Base-by-base conservation (phyloP, 2,888 invertebrate genomes). In the Mythimna albipuncta region DNA sequence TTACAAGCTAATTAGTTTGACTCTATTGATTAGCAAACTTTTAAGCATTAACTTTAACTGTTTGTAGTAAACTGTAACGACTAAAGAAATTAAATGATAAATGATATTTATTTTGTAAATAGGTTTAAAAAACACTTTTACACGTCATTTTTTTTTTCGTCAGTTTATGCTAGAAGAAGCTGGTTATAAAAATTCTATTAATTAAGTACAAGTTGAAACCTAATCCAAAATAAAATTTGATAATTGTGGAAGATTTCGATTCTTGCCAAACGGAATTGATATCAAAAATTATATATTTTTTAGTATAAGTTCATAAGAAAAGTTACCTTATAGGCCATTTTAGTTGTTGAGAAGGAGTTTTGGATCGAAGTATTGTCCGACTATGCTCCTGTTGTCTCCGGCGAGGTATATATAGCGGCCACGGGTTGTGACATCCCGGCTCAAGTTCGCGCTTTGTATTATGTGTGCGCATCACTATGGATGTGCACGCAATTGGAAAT, bases 401-500 rank as follows among this genome's bases (percentile, higher is more conserved):
- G 57, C 91, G 84, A 84, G 84, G 93, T 94, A 95, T 96, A 94
- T 96, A 96, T 96, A 95, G 85, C 73, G 85, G 83, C 79, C 69
- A 82, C 74, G 74, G 87, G 91, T 95, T 95, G 96, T 93, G 95
- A 93, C 94, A 93, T 71, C 75, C 88, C 86, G 72, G 72, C 84
- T 91, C 94, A 94, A 94, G 94, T 92, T 91, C 92, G 89, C 90
- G 90, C 89, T 95, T 94, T 93, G 95, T 94, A 95, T 95, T 94
- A 90, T 93, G 84, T 86, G 82, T 88, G 90, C 91, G 94, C 93
- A 92, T 93, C 92, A 91, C 89, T 91, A 88, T 87, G 92, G 89
- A 94, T 95, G 95, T 95, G 95, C 91, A 88, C 89, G 95, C 91
- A 95, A 95, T 95, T 94, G 91, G 86, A 93, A 95, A 95, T 95